Conservation (phyloP, 2,888 invertebrate species). For the Agrotis exclamationis region DNA sequence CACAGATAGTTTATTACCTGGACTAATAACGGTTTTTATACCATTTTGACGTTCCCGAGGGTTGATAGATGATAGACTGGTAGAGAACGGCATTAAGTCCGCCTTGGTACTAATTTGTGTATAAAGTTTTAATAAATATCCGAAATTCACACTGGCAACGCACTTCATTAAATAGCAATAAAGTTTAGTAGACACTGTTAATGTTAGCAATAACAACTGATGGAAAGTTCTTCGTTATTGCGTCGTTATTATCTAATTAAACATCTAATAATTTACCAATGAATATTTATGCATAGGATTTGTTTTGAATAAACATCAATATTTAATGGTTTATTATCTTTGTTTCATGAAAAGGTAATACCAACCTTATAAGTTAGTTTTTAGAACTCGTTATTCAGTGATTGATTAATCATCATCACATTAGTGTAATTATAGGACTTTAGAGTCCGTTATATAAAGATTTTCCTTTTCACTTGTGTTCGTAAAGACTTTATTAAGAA, state of each 20-base stretch:
- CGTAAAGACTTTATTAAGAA: background rate
- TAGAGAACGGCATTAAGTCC: no score
- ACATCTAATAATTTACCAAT: slow-evolving; percentile 6
- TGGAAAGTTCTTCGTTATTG: slow-evolving; percentile 25
- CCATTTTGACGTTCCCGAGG: no score
- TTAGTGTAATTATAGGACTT: background rate
- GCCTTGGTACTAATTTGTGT: no score
- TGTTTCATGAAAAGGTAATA: background rate
- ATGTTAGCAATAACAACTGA: slow-evolving; percentile 18
- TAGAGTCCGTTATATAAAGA: background rate
- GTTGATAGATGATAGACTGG: no score
- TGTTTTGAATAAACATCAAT: slow-evolving; percentile 18
- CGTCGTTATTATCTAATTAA: slow-evolving; percentile 14
- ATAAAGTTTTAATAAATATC: no score
- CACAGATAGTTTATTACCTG: no score
- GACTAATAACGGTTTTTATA: no score
- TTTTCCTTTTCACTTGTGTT: background rate
- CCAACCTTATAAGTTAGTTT: slow-evolving; percentile 11
- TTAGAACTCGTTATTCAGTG: slow-evolving; percentile 24
- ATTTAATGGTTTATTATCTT: slow-evolving; percentile 15
- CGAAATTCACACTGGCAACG: no score
- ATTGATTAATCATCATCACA: background rate
- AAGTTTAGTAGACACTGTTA: slow-evolving; percentile 5
- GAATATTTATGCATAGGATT: slow-evolving; percentile 30
- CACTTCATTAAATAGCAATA: slow-evolving; percentile 30